phyloP scores from a whole-genome alignment of 2,888 invertebrate species.

The Nemurella pictetii region DNA sequence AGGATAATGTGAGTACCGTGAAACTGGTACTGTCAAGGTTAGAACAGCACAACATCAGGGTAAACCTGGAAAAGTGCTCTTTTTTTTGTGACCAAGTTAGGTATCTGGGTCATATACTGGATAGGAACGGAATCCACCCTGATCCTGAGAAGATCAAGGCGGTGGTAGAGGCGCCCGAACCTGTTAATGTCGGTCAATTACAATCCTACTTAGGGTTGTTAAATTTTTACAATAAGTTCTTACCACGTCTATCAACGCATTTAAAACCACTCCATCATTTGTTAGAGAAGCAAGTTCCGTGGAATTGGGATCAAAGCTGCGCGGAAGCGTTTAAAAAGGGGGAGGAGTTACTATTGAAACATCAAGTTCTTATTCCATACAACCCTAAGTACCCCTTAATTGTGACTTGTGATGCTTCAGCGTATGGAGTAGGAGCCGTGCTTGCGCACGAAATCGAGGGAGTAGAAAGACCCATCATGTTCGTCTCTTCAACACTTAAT shows the following conservation, averaged over 20 bases:
- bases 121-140: conserved; percentile 27
- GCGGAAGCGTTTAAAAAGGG: neutral
- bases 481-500: neutral
- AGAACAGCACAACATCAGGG: conserved; percentile 7
- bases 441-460: neutral
- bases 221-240: conserved; percentile 14
- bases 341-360: neutral
- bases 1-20: conserved; percentile 39
- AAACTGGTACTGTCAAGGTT: conserved; percentile 9
- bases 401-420: neutral
- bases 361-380: neutral
- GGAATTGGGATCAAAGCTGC: neutral
- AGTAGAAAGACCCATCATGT: neutral
- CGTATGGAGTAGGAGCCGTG: neutral
- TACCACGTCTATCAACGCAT: neutral
- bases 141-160: conserved; percentile 30
- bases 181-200: neutral
- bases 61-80: conserved; percentile 1
- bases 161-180: conserved; percentile 3
- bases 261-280: neutral
- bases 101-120: conserved; percentile 12
- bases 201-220: conserved; percentile 6
- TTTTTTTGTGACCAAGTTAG: neutral
- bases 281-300: neutral
- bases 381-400: neutral